Percentiles rank a stretch among this genome's conserved stretches.
phyloP scores from a whole-genome alignment of 2,888 invertebrate species.

The Caenorhabditis zanzibari region DNA sequence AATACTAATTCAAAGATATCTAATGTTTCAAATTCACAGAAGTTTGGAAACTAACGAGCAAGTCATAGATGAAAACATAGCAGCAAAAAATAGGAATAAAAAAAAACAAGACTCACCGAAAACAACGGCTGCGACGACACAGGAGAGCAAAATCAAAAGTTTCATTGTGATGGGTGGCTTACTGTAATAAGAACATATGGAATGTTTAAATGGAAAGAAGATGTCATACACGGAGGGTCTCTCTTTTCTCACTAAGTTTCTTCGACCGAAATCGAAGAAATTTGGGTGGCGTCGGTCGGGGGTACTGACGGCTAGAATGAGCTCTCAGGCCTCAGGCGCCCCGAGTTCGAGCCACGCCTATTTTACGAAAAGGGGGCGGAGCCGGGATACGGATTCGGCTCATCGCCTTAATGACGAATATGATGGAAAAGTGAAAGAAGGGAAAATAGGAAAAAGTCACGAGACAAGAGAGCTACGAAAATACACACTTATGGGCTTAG shows the following conservation, averaged over 20 bases:
- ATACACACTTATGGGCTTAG: conserved; percentile 16
- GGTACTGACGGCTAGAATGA: conserved; percentile 59
- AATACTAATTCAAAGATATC: conserved; percentile 35
- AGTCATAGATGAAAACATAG: too few species aligned
- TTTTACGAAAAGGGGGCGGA: conserved; percentile 51
- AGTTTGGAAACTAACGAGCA: not conserved
- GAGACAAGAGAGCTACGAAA: conserved; percentile 26
- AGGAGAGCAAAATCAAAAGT: conserved; percentile 51
- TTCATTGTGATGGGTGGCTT: conserved; percentile 52
- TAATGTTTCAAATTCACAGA: conserved; percentile 16
- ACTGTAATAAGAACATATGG: conserved; percentile 31
- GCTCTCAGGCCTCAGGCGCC: conserved; percentile 7
- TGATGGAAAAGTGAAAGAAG: conserved; percentile 24
- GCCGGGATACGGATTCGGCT: conserved; percentile 20
- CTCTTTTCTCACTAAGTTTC: conserved; percentile 2
- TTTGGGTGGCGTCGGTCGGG: conserved; percentile 45
- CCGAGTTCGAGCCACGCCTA: conserved; percentile 44
- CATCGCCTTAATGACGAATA: conserved; percentile 43
- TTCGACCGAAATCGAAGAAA: conserved; percentile 25
- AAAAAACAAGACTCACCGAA: conserved; percentile 43
- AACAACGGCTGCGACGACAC: conserved; percentile 47
- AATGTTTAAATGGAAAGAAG: not conserved
- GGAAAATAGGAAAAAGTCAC: conserved; percentile 30
- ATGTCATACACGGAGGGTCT: conserved; percentile 20
- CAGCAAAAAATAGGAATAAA: not conserved